These are phyloP conservation scores for Scrobipalpa costella DNA, from an alignment of 2,888 invertebrate genomes.

Conservation along the genomic window DNA sequence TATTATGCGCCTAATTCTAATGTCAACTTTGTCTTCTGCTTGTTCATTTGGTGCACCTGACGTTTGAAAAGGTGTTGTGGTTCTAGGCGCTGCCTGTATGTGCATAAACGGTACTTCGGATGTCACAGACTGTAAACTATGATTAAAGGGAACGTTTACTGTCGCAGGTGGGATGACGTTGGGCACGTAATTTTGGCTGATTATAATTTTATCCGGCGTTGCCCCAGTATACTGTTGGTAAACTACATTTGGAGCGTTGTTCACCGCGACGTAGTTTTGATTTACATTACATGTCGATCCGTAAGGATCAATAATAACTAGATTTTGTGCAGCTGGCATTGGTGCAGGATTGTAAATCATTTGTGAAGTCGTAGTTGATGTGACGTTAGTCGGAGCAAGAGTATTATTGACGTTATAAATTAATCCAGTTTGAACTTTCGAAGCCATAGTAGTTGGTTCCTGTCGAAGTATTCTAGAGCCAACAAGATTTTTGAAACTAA, in stretches of 20 bases:
- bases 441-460: neutral
- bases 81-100: neutral
- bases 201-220: neutral
- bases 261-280: slow-evolving; percentile 33
- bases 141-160: neutral
- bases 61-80: neutral
- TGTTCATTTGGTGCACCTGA: neutral
- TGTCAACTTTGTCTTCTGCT: neutral
- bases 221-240: neutral
- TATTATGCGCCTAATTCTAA: neutral
- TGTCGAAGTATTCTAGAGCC: slow-evolving; percentile 13
- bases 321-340: slow-evolving; percentile 50
- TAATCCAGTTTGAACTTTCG: neutral
- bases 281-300: slow-evolving; percentile 37
- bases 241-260: neutral
- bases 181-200: neutral
- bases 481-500: neutral
- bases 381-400: slow-evolving; percentile 39
- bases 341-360: slow-evolving; percentile 30
- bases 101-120: neutral
- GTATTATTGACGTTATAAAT: slow-evolving; percentile 20
- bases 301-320: slow-evolving; percentile 52
- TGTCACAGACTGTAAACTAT: neutral
- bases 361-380: neutral
- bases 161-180: neutral